Evolutionary conservation across 2,797 vertebrate genomes (phyloP), one percentile per base, ranked within the genome.

Genomic region (Rhinatrema bivittatum): DNA sequence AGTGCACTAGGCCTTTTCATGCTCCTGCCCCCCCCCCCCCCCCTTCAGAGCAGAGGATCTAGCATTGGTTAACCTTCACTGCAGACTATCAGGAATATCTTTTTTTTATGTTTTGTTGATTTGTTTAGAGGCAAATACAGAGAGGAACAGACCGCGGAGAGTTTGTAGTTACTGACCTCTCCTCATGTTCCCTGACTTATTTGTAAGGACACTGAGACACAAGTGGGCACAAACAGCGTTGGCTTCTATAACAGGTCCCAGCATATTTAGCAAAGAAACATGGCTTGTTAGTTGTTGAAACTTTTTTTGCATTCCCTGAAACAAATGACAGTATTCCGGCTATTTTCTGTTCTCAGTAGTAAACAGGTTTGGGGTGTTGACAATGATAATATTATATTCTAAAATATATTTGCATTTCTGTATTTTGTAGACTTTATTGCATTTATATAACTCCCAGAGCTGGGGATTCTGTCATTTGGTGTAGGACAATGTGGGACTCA

Each of bases 351-450:
- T 57, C 66, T 36, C 59, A 54, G 63, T 55, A 48, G 72, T 81
- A 81, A 74, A 81, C 81, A 65, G 65, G 62, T 46, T 59, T 70
- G 74, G 36, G 26, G 1, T 86, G 84, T 87, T 87, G 83, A 87
- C 82, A 87, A 83, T 86, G 78, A 81, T 77, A 87, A 87, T 86
- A 87, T 84, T 85, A 74, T 78, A 86, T 84, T 76, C 66, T 59
- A 57, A 75, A 67, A 81, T 85, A 70, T 17, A 77, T 80, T 84
- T 79, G 75, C 75, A 69, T 84, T 53, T 63, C 35, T 57, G 50
- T 74, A 62, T 78, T 72, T 72, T 79, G 70, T 64, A 32, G 58
- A 63, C 62, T 72, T 77, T 72, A 73, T 78, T 70, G 76, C 74
- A 14, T 67, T 46, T 57, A 63, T 84, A 86, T 86, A 84, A 83